Evolutionary conservation across 2,797 vertebrate genomes (phyloP).

Genomic region (Sebastes diploproa): DNA sequence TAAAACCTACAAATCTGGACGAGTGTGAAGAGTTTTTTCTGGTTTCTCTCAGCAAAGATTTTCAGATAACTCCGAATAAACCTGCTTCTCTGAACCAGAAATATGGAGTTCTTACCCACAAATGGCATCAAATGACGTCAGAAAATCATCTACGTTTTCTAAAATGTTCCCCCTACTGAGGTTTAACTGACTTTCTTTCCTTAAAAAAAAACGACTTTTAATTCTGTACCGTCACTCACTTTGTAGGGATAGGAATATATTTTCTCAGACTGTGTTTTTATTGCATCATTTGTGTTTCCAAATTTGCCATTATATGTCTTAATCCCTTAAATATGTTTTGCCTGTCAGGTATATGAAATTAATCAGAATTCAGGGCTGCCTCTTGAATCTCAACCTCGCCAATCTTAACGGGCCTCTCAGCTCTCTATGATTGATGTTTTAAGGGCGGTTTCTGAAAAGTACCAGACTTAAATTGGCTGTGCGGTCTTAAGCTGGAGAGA

Average conservation of each 20-base stretch:
- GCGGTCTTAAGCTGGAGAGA: slow-evolving; percentile 59
- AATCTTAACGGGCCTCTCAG: slow-evolving; percentile 64
- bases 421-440: slow-evolving; percentile 74
- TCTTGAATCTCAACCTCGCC: slow-evolving; percentile 61
- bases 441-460: slow-evolving; percentile 70
- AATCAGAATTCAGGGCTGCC: slow-evolving; percentile 63
- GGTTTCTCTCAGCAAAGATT: background rate
- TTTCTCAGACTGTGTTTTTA: slow-evolving; percentile 47
- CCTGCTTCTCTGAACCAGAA: background rate
- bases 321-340: slow-evolving; percentile 66
- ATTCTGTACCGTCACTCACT: slow-evolving; percentile 46
- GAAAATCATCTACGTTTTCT: background rate
- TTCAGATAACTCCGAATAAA: background rate
- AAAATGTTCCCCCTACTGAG: slow-evolving; percentile 3
- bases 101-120: background rate
- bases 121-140: background rate
- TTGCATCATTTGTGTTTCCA: slow-evolving; percentile 67
- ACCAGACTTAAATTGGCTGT: slow-evolving; percentile 75
- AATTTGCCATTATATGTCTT: slow-evolving; percentile 66
- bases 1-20: background rate
- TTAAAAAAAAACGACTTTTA: slow-evolving; percentile 21
- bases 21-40: background rate
- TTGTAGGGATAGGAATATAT: slow-evolving; percentile 33
- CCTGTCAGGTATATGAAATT: slow-evolving; percentile 72
- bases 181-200: slow-evolving; percentile 5